Evolutionary conservation across 2,797 vertebrate species (phyloP), one percentile per base, ranked within the genome.

Genomic region (Petrocephalus schoutedeni): DNA sequence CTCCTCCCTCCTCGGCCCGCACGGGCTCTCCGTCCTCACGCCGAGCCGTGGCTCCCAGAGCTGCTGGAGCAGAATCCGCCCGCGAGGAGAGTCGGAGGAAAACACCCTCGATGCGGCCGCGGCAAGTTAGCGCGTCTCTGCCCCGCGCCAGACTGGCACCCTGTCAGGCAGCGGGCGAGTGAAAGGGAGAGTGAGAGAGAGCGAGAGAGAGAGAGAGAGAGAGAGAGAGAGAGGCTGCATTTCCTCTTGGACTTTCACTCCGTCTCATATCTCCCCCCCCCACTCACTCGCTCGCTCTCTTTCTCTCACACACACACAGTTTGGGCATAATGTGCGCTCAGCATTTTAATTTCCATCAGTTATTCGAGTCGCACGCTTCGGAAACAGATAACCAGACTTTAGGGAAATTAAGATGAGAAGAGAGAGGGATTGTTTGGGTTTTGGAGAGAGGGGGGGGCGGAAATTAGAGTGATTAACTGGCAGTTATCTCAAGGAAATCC

Each of bases 271-370:
- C 86, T 51, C 57, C 71, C 58, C 56, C 53, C 21, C 87, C 86
- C 82, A 1, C 80, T 19, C n/a, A 3, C 86, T 23, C 19, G 51
- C 61, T 19, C 67, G 54, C 49, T 32, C 21, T 53, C 21, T 2
- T 14, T 45, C 56, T 54, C 14, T 9, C 71, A 32, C 23, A 77
- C 82, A 10, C 49, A 53, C 51, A 57, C 21, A 21, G 77, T 57
- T 56, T 51, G 23, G 21, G 14, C 84, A 41, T 58, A 85, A 85
- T 36, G 84, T 41, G 82, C 45, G 54, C 82, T 87, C 49, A 84
- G 88, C 84, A 41, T 82, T 88, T 87, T 64, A 36, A 86, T 64
- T 86, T 67, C 67, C 83, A 82, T 85, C 67, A 51, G 64, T 85
- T 80, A 77, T 77, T 88, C 54, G 19, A 80, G 87, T 56, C 53